phyloP scores from a whole-genome alignment of 2,113 vertebrate species.

The Centropus bengalensis region DNA sequence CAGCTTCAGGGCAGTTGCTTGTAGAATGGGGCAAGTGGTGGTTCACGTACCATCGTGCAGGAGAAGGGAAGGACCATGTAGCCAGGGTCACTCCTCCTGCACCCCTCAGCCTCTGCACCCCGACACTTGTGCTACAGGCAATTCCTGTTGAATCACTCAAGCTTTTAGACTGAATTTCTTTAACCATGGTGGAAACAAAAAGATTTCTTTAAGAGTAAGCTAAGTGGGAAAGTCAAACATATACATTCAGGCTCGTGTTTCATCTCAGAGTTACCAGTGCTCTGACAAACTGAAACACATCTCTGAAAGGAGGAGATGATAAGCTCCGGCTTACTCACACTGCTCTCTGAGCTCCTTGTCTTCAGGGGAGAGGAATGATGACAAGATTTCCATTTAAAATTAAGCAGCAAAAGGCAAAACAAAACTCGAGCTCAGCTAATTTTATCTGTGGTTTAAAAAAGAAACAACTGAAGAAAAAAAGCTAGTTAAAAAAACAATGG shows the following conservation, averaged over 20 bases:
- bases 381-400: constrained; percentile 32
- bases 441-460: constrained; percentile 51
- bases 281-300: background rate
- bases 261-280: background rate
- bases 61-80: background rate
- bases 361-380: constrained; percentile 24
- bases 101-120: background rate
- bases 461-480: background rate
- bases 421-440: constrained; percentile 33
- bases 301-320: background rate
- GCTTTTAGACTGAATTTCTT: background rate
- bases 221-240: background rate
- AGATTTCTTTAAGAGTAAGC: background rate
- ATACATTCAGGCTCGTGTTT: background rate
- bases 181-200: background rate
- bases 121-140: too few relatives aligned
- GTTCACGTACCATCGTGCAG: background rate
- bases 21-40: background rate
- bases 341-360: background rate
- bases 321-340: background rate
- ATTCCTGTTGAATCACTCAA: background rate
- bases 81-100: background rate
- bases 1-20: background rate
- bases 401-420: constrained; percentile 25
- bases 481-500: background rate